Conservation (phyloP, 2,888 invertebrate genomes). For the Dione vanillae region DNA sequence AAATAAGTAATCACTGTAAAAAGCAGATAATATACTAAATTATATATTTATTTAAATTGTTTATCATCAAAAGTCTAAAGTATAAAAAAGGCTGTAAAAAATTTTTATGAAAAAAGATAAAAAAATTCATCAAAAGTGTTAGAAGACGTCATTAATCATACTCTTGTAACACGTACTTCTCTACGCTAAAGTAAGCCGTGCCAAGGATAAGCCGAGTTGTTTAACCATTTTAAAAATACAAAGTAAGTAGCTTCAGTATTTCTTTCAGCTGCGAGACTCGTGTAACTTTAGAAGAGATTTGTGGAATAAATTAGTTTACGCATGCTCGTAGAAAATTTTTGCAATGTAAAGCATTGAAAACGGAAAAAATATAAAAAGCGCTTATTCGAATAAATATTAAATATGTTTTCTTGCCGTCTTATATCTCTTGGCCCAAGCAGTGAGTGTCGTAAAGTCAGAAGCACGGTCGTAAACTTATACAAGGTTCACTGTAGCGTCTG, state of each 20-base stretch:
- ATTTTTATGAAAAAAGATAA: conserved; percentile 28
- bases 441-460: conserved; percentile 74
- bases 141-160: conserved; percentile 44
- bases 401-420: conserved; percentile 38
- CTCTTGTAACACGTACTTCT: conserved; percentile 47
- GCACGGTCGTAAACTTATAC: conserved; percentile 76
- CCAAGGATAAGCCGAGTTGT: conserved; percentile 46
- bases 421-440: conserved; percentile 54
- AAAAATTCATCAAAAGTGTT: conserved; percentile 40
- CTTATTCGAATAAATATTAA: conserved; percentile 37
- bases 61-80: conserved; percentile 10
- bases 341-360: conserved; percentile 18
- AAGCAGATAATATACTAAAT: neutral
- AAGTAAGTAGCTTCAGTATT: conserved; percentile 43
- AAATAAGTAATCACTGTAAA: conserved; percentile 35
- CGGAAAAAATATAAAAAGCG: conserved; percentile 26
- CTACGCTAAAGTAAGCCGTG: conserved; percentile 41
- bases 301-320: conserved; percentile 32
- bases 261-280: conserved; percentile 39
- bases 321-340: conserved; percentile 8
- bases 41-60: neutral
- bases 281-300: conserved; percentile 37
- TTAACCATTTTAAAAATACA: conserved; percentile 44
- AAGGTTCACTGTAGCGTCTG: conserved; percentile 51
- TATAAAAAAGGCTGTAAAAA: conserved; percentile 15